These are phyloP conservation scores for Orthochromis indermauri DNA, from an alignment of 2,113 vertebrate genomes.

Conservation along the genomic window DNA sequence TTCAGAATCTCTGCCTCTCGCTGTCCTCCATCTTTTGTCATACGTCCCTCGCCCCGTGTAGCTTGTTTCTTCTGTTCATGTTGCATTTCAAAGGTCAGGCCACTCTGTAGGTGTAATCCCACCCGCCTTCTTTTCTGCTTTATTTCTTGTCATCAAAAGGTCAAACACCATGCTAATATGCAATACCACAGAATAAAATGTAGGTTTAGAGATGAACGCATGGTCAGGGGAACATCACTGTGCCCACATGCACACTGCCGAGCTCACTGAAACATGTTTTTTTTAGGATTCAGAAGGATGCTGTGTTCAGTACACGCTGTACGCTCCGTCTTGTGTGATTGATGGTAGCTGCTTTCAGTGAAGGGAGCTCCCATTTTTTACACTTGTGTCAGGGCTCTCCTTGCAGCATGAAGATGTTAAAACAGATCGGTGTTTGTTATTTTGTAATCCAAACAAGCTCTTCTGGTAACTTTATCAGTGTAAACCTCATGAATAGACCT, in stretches of 20 bases:
- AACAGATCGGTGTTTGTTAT: not conserved
- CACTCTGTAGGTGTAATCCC: not conserved
- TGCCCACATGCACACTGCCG: not conserved
- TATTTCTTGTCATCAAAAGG: not conserved
- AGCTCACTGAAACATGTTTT: not conserved
- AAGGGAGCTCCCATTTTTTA: not conserved
- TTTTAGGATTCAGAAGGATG: not conserved
- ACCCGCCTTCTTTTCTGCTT: not conserved
- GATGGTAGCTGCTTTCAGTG: not conserved
- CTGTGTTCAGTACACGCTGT: not conserved
- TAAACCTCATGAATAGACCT: not conserved
- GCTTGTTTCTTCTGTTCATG: not conserved
- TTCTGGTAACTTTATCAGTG: not conserved
- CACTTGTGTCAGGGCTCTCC: not conserved
- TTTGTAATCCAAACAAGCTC: not conserved
- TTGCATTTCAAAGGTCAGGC: conserved; percentile 22
- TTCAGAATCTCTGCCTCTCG: not conserved
- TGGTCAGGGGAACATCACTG: not conserved
- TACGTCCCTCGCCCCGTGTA: not conserved
- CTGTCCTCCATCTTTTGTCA: not conserved
- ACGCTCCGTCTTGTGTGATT: not conserved
- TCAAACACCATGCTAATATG: not conserved
- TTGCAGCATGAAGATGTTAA: not conserved
- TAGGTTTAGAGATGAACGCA: not conserved
- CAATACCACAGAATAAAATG: not conserved